Evolutionary conservation across 2,888 invertebrate species (phyloP), one percentile per base, ranked within the genome.

Genomic region (Catonia carolina): DNA sequence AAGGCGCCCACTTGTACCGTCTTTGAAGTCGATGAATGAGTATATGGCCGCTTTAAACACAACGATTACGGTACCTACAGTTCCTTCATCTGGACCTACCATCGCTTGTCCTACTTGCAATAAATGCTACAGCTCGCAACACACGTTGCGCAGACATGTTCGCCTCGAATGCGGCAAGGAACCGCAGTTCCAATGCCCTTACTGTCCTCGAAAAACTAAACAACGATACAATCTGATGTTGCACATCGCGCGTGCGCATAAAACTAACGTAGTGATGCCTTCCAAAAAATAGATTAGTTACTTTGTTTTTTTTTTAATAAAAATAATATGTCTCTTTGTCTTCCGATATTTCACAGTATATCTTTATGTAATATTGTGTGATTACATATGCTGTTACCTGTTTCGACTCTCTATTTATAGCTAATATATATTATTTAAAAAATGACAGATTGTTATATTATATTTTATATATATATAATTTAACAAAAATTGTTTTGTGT

Each of bases 101-200:
- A 51, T 55, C 12, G 52, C 37, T 23, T 82, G 82, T 67, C 69
- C 70, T 53, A 75, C 75, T 45, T 82, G 82, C 64, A 75, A 75
- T 63, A 78, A 79, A 69, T 78, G 75, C 59, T 82, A 82, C 69
- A 74, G 77, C 66, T 74, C 81, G 42, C 80, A 80, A 67, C 78
- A 81, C 41, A 81, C 81, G 59, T 68, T 83, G 58, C 77, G 79
- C 62, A 74, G 81, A 7, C 81, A 81, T 63, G 72, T 76, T 65
- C 75, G 75, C 45, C 75, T 75, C 60, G 68, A 70, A 55, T 69
- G 69, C 59, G 62, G 66, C 37, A 63, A 64, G 63, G 74, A 73
- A 62, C 78, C 78, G 22, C 72, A 75, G 27, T 78, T 76, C 67
- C 74, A 74, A 60, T 78, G 78, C 64, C 72, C 73, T 47, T 67